Conservation (phyloP, 2,113 vertebrate species). For the Zosterops borbonicus region DNA sequence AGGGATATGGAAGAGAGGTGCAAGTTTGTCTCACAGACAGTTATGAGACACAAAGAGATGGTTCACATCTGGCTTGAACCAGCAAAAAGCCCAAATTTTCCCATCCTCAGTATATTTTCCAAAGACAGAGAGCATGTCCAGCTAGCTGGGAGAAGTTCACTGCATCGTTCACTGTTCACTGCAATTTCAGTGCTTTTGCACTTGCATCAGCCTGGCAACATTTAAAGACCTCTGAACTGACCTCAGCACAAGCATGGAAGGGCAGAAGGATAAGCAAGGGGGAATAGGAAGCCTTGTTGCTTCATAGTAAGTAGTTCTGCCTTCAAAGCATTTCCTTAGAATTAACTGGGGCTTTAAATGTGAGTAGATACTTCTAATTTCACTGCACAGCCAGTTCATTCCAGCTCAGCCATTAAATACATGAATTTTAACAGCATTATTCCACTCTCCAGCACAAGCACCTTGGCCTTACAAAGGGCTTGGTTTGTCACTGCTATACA, state of each 20-base stretch:
- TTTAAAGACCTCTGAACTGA: neutral
- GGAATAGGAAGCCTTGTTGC: neutral
- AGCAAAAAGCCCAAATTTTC: neutral
- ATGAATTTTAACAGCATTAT: neutral
- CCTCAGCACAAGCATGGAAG: neutral
- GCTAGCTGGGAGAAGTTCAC: neutral
- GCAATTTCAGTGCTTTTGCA: neutral
- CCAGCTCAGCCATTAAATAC: neutral
- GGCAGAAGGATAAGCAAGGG: neutral
- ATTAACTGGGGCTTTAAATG: neutral
- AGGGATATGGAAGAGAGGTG: rapidly evolving
- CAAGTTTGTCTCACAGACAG: neutral
- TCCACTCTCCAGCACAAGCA: neutral
- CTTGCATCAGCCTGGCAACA: neutral
- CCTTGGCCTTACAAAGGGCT: neutral
- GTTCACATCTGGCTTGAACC: neutral
- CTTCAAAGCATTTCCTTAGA: neutral
- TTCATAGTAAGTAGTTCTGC: neutral
- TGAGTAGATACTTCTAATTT: neutral
- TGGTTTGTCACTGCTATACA: neutral
- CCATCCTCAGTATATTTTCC: neutral
- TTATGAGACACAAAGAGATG: neutral
- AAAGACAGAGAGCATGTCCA: neutral
- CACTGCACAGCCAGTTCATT: neutral
- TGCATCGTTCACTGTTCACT: neutral